These are phyloP conservation scores for Corythoichthys intestinalis DNA, from an alignment of 2,113 vertebrate genomes.

Conservation along the genomic window DNA sequence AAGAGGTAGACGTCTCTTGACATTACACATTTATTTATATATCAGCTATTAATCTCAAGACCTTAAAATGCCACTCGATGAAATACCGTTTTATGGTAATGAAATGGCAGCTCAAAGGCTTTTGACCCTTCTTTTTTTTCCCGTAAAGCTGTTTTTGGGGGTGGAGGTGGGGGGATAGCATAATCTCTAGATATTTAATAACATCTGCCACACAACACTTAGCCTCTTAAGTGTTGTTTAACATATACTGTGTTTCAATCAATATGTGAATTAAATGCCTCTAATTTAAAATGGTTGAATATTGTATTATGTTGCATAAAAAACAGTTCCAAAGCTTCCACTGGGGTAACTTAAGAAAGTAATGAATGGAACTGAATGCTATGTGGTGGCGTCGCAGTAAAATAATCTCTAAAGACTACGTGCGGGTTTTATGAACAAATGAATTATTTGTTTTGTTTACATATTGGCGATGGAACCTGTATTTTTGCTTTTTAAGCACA, in stretches of 20 bases:
- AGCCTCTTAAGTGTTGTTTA: slow-evolving; percentile 14
- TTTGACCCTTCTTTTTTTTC: slow-evolving; percentile 52
- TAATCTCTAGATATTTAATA: slow-evolving; percentile 52
- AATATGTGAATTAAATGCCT: slow-evolving; percentile 36
- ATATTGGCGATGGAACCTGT: slow-evolving; percentile 3
- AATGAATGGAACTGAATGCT: background rate
- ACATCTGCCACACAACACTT: slow-evolving; percentile 60
- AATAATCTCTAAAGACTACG: slow-evolving; percentile 21
- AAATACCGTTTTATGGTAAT: slow-evolving; percentile 58
- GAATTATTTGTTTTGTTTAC: slow-evolving; percentile 23
- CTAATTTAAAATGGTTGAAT: slow-evolving; percentile 25
- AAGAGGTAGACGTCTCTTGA: slow-evolving; percentile 33
- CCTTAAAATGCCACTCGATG: slow-evolving; percentile 51
- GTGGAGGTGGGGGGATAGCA: slow-evolving; percentile 44
- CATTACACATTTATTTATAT: slow-evolving; percentile 30
- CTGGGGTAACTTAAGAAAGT: background rate
- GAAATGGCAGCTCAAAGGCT: slow-evolving; percentile 48
- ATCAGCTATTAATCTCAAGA: slow-evolving; percentile 51
- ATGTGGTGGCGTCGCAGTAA: slow-evolving; percentile 25
- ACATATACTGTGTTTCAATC: slow-evolving; percentile 22
- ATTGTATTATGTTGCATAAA: slow-evolving; percentile 3
- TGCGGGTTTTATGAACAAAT: slow-evolving; percentile 15
- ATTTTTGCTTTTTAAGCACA: background rate
- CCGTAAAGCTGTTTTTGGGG: slow-evolving; percentile 55
- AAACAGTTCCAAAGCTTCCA: slow-evolving; percentile 1